phyloP scores from a whole-genome alignment of 2,797 vertebrate species.

The Fratercula arctica region DNA sequence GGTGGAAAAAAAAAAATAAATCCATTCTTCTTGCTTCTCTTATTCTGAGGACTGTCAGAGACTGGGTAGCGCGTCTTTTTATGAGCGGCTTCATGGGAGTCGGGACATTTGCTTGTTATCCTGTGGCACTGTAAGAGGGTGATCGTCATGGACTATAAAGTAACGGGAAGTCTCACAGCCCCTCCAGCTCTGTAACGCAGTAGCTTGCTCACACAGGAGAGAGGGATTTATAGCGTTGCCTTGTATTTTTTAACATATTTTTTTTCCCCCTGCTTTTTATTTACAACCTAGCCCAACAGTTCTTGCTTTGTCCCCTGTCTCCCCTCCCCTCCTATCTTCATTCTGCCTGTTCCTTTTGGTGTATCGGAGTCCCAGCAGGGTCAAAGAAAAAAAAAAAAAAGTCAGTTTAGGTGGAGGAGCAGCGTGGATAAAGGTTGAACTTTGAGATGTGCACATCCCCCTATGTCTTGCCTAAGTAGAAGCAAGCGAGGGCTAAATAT shows the following conservation, averaged over 20 bases:
- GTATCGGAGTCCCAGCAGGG: not conserved
- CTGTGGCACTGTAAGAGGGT: slow-evolving; percentile 37
- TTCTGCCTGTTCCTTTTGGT: not conserved
- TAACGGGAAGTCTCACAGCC: slow-evolving; percentile 51
- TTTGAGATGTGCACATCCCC: not conserved
- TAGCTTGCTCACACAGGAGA: slow-evolving; percentile 19
- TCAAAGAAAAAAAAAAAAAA: not conserved
- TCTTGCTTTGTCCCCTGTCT: not conserved
- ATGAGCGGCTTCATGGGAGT: slow-evolving; percentile 46
- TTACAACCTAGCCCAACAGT: slow-evolving; percentile 10
- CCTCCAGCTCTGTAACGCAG: slow-evolving; percentile 49
- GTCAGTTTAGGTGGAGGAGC: not conserved
- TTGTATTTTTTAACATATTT: slow-evolving; percentile 65
- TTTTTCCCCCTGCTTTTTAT: slow-evolving; percentile 3
- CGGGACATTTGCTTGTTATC: slow-evolving; percentile 54
- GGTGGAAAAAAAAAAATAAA: not conserved
- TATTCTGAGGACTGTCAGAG: not conserved
- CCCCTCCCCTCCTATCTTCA: not conserved
- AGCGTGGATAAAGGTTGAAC: not conserved
- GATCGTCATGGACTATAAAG: slow-evolving; percentile 58
- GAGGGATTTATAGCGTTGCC: slow-evolving; percentile 47
- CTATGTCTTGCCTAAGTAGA: not conserved
- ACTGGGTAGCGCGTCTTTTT: slow-evolving; percentile 24
- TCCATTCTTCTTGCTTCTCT: not conserved
- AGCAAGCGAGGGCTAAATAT: not conserved